Conservation (phyloP, 2,888 invertebrate species). For the Andrena trimmerana region DNA sequence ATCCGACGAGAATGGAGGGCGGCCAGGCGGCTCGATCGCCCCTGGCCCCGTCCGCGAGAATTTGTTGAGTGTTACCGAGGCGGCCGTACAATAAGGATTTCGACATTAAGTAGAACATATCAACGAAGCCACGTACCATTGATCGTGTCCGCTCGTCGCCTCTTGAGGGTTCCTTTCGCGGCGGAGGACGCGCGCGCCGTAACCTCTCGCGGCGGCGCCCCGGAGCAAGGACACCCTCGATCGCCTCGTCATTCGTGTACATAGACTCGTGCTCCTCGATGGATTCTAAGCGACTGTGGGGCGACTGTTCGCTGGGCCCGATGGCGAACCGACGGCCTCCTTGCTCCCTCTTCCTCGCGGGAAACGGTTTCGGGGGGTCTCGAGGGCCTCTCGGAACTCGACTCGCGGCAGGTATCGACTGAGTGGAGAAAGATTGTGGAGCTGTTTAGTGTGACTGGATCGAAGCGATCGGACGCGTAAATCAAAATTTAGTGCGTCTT, state of each 20-base stretch:
- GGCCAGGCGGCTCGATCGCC: conserved; percentile 12
- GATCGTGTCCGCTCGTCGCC: conserved; percentile 68
- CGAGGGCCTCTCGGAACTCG: background rate
- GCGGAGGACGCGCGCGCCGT: background rate
- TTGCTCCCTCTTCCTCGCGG: background rate
- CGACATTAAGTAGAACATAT: conserved; percentile 80
- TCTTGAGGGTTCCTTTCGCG: conserved; percentile 56
- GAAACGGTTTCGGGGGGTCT: background rate
- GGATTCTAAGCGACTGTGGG: background rate
- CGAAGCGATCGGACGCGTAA: background rate
- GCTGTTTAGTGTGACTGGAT: background rate
- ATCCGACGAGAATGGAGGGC: conserved; percentile 33
- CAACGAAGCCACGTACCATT: conserved; percentile 77
- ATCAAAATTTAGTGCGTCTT: too few relatives aligned
- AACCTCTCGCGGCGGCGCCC: background rate
- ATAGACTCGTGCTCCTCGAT: conserved; percentile 11
- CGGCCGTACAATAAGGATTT: conserved; percentile 77
- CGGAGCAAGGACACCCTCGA: conserved; percentile 1
- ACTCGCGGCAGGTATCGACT: background rate
- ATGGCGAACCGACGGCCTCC: conserved; percentile 6
- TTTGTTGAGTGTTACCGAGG: conserved; percentile 64
- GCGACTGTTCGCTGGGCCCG: conserved; percentile 6
- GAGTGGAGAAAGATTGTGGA: background rate
- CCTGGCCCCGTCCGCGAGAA: conserved; percentile 27
- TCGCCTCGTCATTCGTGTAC: conserved; percentile 27